Evolutionary conservation across 2,797 vertebrate genomes (phyloP).

Genomic region (Sebastes oblongus): DNA sequence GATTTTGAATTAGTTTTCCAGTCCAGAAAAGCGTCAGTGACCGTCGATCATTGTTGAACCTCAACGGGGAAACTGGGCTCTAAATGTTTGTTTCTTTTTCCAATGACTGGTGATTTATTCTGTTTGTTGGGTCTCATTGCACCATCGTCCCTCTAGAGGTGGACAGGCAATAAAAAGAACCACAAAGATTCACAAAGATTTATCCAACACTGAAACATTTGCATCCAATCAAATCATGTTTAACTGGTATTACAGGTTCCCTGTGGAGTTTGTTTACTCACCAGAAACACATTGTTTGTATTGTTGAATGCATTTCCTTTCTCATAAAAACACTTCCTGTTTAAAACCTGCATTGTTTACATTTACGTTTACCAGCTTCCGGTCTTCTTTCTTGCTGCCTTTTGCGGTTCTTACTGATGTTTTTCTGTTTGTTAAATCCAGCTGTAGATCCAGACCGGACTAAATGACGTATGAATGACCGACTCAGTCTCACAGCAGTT

Average conservation of each 20-base stretch:
- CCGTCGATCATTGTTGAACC: too few relatives aligned
- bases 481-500: too few relatives aligned
- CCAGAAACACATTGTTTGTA: background rate
- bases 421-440: too few relatives aligned
- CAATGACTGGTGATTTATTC: too few relatives aligned
- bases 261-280: background rate
- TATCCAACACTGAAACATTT: background rate
- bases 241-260: background rate
- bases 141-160: background rate
- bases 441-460: too few relatives aligned
- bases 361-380: too few relatives aligned
- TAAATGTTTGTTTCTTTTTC: too few relatives aligned
- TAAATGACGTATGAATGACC: too few relatives aligned
- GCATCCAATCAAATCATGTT: background rate
- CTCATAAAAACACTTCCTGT: background rate
- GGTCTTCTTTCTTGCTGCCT: too few relatives aligned
- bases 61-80: too few relatives aligned
- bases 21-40: background rate
- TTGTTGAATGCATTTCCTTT: background rate
- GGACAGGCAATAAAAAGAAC: background rate
- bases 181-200: background rate
- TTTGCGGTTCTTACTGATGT: too few relatives aligned
- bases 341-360: too few relatives aligned
- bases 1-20: background rate
- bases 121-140: background rate